Evolutionary conservation across 2,113 vertebrate species (phyloP).

Genomic region (Peromyscus maniculatus): DNA sequence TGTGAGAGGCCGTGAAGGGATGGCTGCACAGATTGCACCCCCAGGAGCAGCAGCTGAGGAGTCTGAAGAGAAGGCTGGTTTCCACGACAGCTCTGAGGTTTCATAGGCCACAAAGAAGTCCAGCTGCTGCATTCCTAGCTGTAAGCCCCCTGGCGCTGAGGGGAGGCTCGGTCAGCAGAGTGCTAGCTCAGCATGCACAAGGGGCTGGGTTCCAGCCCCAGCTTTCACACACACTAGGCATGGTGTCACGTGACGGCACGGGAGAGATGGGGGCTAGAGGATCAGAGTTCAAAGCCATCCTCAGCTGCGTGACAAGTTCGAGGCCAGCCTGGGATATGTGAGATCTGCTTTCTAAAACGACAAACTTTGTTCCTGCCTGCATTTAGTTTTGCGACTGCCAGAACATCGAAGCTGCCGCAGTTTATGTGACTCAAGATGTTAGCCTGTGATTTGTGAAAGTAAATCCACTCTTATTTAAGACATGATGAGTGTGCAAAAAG

Average conservation of each 20-base stretch:
- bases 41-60: background rate
- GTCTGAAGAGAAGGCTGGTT: background rate
- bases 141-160: too few species aligned
- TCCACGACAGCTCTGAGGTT: background rate
- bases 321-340: background rate
- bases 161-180: background rate
- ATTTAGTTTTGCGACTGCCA: background rate
- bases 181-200: too few species aligned
- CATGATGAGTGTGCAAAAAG: background rate
- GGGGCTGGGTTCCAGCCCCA: background rate
- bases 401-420: background rate
- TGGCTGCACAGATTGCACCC: background rate
- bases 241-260: background rate
- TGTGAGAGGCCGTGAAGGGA: background rate
- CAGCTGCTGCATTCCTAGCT: fast-evolving
- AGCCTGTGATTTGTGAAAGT: background rate
- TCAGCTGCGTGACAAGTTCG: background rate
- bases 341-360: background rate
- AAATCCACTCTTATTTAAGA: background rate
- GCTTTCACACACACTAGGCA: background rate
- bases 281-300: background rate
- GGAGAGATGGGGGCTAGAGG: background rate
- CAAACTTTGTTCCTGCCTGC: background rate
- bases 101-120: background rate
- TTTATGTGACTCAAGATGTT: background rate